Conservation (phyloP, 2,888 invertebrate genomes). For the Latrodectus hesperus region DNA sequence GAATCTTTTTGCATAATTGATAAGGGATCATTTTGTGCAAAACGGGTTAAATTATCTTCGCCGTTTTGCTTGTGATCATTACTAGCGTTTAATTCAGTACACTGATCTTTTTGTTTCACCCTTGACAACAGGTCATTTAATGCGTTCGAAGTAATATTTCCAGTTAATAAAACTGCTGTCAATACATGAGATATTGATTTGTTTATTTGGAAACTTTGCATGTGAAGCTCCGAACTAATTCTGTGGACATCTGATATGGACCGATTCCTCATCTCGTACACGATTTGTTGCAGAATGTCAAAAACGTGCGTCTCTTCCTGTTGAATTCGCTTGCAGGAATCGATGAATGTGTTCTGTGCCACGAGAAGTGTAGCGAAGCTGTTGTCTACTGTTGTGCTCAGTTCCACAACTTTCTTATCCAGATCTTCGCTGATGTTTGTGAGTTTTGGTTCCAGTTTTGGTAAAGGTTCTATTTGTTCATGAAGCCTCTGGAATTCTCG, state of each 20-base stretch:
- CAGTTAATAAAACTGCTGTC: slow-evolving; percentile 39
- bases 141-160: slow-evolving; percentile 42
- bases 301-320: slow-evolving; percentile 81
- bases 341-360: slow-evolving; percentile 81
- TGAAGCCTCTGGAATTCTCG: slow-evolving; percentile 75
- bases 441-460: slow-evolving; percentile 62
- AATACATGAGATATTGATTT: slow-evolving; percentile 42
- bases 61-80: background rate
- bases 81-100: background rate
- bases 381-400: slow-evolving; percentile 70
- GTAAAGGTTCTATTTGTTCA: slow-evolving; percentile 68
- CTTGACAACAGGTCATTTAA: slow-evolving; percentile 22
- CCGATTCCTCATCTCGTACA: slow-evolving; percentile 81
- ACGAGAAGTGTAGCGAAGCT: slow-evolving; percentile 77
- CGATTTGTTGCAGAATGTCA: slow-evolving; percentile 80
- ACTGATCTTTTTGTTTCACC: slow-evolving; percentile 28
- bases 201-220: slow-evolving; percentile 33
- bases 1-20: slow-evolving; percentile 18
- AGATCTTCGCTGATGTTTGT: slow-evolving; percentile 66
- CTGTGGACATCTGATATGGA: slow-evolving; percentile 72
- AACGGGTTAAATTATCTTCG: slow-evolving; percentile 23
- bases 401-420: slow-evolving; percentile 68
- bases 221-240: slow-evolving; percentile 47
- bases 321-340: slow-evolving; percentile 82
- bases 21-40: slow-evolving; percentile 30